A percentile compares a stretch with the other conserved stretches of the same genome.
Evolutionary conservation across 2,797 vertebrate species (phyloP).

Genomic region (Stomatorhinus walkeri): DNA sequence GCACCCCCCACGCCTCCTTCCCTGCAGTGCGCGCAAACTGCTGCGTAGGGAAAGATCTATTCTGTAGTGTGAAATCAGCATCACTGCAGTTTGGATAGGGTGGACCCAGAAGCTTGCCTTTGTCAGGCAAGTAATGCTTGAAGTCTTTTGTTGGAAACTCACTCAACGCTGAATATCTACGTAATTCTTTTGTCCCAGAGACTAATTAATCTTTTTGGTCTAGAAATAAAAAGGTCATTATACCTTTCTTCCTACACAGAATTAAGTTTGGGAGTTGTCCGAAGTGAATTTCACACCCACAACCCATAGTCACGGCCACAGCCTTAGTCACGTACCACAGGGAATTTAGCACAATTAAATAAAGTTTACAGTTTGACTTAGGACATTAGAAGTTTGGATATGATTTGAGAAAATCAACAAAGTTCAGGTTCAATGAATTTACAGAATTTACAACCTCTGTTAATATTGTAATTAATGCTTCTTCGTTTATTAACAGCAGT

Average conservation of each 20-base stretch:
- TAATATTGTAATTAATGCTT: background rate
- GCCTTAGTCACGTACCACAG: background rate
- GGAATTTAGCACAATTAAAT: background rate
- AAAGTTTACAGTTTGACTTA: background rate
- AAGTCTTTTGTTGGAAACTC: background rate
- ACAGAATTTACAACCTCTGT: background rate
- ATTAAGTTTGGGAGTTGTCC: background rate
- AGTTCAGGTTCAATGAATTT: background rate
- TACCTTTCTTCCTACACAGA: background rate
- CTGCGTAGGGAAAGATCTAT: background rate
- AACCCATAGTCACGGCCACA: background rate
- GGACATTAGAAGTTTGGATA: background rate
- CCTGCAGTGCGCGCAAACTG: constrained; percentile 11
- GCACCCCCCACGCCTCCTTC: background rate
- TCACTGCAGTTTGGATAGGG: background rate
- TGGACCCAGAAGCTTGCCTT: background rate
- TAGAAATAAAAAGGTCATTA: background rate
- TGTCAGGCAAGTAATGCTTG: background rate
- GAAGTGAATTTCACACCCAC: background rate
- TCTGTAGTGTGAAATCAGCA: constrained; percentile 12
- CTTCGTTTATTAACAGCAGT: background rate
- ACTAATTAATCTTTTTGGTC: background rate
- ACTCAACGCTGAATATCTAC: background rate
- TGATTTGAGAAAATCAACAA: background rate
- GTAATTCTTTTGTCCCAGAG: background rate